Base-by-base conservation (phyloP, 2,888 invertebrate species). In the Mesorhabditis sp. region DNA sequence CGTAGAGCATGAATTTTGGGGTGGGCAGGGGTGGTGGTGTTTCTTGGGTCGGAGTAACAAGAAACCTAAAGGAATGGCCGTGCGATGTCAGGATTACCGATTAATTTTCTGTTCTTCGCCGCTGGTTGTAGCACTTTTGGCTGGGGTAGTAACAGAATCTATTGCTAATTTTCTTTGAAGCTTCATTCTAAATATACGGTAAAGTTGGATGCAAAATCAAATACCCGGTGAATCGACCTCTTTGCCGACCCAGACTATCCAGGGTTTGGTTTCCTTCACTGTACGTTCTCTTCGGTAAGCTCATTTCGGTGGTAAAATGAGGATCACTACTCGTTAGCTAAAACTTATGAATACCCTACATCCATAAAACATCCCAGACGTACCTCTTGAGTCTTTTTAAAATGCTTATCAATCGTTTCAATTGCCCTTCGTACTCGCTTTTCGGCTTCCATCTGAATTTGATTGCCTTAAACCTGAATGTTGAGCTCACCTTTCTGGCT, bases 361-460 rank as follows among this genome's bases (percentile, higher is more conserved):
- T n/a, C n/a, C n/a, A n/a, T n/a, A n/a, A n/a, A 28, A 28, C 28
- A 28, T 28, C 1, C 28, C 2, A 28, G 2, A 2, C 28, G 28
- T 28, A 71, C 71, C 67, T 74, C 76, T 61, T 75, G 77, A 67
- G 74, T 72, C 61, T 81, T 77, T 68, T 83, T 77, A 71, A 83
- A 84, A 66, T 84, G 84, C 65, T 77, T 74, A 67, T 84, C 84
- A 67, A 84, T 82, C 0, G 83, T 82, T 70, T 82, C 79, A 66
- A 84, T 85, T 5, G 84, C 84, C 43, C 71, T 69, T 10, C 76
- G 66, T 13, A 84, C 82, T 41, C 84, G 70, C 61, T 73, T 71
- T 64, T 80, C 83, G 0, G 84, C 84, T 73, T 84, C 80, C 0
- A 44, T 13, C n/a, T 67, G 43, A 4, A 66, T n/a, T 13, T n/a